phyloP scores from a whole-genome alignment of 2,113 vertebrate genomes.

The Bubo bubo region DNA sequence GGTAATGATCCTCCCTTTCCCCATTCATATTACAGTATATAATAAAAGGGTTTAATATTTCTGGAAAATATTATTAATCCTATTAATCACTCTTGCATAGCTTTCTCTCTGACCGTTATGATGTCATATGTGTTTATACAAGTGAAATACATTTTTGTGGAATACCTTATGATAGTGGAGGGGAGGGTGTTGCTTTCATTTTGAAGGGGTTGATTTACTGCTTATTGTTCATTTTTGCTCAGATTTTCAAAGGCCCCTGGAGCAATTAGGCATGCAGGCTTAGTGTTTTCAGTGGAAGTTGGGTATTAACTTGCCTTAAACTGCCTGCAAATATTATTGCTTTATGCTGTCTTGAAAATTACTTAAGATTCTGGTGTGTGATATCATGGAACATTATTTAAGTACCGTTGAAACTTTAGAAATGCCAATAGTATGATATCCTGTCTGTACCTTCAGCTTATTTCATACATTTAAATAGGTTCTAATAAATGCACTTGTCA shows the following conservation, averaged over 20 bases:
- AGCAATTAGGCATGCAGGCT: neutral
- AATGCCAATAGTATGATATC: neutral
- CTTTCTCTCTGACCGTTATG: neutral
- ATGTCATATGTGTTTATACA: neutral
- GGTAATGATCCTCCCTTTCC: neutral
- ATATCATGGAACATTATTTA: neutral
- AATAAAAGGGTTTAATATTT: neutral
- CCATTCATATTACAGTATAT: neutral
- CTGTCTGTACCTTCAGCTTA: neutral
- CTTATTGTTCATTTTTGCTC: neutral
- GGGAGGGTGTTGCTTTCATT: neutral
- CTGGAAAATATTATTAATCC: neutral
- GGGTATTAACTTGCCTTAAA: conserved; percentile 4
- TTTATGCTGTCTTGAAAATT: neutral
- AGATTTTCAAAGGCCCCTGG: conserved; percentile 5
- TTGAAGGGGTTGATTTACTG: neutral
- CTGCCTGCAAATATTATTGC: neutral
- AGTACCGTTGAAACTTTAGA: neutral
- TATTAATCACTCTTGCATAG: neutral
- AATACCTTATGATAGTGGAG: neutral
- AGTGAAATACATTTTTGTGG: neutral
- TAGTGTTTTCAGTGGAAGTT: neutral
- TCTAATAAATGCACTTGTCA: neutral
- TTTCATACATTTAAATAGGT: neutral
- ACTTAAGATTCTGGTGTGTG: neutral